phyloP scores from a whole-genome alignment of 2,113 vertebrate species.

The Spermophilus dauricus region DNA sequence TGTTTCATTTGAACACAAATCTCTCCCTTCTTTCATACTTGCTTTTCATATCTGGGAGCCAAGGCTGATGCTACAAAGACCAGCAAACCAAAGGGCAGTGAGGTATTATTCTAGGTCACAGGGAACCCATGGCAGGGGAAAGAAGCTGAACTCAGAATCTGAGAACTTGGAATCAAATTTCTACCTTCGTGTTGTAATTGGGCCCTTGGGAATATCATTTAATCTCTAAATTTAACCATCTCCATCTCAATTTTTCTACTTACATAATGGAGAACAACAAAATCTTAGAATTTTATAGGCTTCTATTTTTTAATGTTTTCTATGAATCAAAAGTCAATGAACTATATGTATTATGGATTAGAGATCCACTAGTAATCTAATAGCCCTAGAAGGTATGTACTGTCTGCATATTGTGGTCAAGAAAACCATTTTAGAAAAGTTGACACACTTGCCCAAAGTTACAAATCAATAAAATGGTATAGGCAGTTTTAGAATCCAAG shows the following conservation, averaged over 20 bases:
- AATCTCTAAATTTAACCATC: background rate
- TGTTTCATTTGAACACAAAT: slow-evolving; percentile 61
- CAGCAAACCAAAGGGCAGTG: background rate
- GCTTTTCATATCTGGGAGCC: slow-evolving; percentile 31
- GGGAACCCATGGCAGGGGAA: background rate
- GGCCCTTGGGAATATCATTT: background rate
- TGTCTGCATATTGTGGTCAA: background rate
- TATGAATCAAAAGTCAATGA: background rate
- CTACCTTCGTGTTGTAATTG: background rate
- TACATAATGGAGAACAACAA: background rate
- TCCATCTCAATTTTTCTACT: background rate
- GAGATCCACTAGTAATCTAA: background rate
- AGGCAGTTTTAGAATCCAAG: background rate
- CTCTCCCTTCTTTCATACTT: background rate
- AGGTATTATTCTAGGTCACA: background rate
- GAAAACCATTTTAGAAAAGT: background rate
- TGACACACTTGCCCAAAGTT: background rate
- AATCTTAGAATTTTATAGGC: background rate
- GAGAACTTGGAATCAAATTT: slow-evolving; percentile 5
- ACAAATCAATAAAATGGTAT: background rate
- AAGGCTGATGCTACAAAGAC: slow-evolving; percentile 35
- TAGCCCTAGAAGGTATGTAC: background rate
- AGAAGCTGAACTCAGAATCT: background rate
- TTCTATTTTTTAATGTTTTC: background rate
- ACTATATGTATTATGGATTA: background rate